Conservation (phyloP, 1,140 invertebrate species). For the Zophobas atratus region DNA sequence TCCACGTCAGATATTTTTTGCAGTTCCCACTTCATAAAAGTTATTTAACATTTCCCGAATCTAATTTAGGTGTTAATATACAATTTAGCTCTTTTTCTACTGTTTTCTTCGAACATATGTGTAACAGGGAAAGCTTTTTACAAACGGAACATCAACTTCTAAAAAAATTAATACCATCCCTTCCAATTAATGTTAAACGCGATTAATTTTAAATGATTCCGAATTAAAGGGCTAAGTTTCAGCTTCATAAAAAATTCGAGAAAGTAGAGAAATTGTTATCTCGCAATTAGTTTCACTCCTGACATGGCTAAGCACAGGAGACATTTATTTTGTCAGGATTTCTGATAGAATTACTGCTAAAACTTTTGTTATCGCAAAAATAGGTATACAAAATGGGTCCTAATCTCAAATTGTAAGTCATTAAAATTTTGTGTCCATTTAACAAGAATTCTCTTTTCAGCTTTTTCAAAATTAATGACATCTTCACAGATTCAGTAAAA, state of each 20-base stretch:
- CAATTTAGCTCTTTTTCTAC: no score
- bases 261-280: neutral
- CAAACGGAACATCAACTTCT: no score
- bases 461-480: constrained; percentile 3
- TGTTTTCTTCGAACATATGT: no score
- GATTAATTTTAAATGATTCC: constrained; percentile 12
- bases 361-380: no score
- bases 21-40: no score
- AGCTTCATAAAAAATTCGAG: neutral
- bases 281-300: neutral
- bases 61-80: no score
- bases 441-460: no score
- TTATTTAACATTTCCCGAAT: no score
- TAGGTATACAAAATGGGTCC: no score
- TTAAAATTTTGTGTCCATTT: neutral
- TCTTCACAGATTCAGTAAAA: constrained; percentile 4
- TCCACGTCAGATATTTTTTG: no score
- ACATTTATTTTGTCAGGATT: neutral
- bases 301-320: neutral
- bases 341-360: neutral
- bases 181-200: constrained; percentile 9
- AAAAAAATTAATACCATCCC: neutral
- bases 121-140: no score
- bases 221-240: neutral
- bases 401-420: neutral